Evolutionary conservation across 2,888 invertebrate genomes (phyloP).

Genomic region (Trisateles emortualis): DNA sequence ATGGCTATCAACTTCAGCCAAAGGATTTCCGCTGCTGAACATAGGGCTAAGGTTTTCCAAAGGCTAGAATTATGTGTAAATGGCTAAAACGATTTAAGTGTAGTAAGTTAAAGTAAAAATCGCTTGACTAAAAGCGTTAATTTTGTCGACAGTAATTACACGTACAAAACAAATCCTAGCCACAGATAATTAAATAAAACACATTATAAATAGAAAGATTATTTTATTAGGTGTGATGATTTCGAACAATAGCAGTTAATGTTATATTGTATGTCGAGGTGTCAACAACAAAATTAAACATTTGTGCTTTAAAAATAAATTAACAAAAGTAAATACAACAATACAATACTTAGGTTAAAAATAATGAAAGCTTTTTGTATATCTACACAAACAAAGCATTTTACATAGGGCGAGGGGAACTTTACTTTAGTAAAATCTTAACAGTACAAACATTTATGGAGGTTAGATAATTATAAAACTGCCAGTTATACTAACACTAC

Average conservation of each 20-base stretch:
- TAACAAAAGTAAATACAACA: constrained; percentile 85
- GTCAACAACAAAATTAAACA: constrained; percentile 84
- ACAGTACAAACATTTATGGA: constrained; percentile 36
- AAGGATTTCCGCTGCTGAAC: too few species aligned
- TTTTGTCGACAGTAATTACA: too few species aligned
- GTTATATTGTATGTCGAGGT: constrained; percentile 80
- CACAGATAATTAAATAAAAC: constrained; percentile 59
- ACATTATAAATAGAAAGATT: constrained; percentile 76
- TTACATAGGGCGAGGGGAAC: constrained; percentile 78
- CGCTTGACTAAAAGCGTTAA: too few species aligned
- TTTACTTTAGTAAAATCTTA: constrained; percentile 54
- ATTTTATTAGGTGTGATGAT: constrained; percentile 85
- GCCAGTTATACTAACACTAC: constrained; percentile 28
- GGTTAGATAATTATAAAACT: constrained; percentile 15
- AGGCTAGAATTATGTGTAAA: too few species aligned
- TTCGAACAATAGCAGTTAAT: constrained; percentile 82
- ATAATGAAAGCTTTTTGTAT: constrained; percentile 58
- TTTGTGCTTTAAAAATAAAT: constrained; percentile 85
- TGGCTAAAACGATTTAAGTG: too few species aligned
- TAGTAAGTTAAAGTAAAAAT: too few species aligned
- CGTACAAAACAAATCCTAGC: too few species aligned
- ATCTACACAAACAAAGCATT: constrained; percentile 70
- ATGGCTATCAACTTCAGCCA: too few species aligned
- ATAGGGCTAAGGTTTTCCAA: too few species aligned
- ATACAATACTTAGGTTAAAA: constrained; percentile 71